Percentiles rank a stretch among this genome's conserved stretches.
phyloP scores from a whole-genome alignment of 2,113 vertebrate genomes.

The Martes martes region DNA sequence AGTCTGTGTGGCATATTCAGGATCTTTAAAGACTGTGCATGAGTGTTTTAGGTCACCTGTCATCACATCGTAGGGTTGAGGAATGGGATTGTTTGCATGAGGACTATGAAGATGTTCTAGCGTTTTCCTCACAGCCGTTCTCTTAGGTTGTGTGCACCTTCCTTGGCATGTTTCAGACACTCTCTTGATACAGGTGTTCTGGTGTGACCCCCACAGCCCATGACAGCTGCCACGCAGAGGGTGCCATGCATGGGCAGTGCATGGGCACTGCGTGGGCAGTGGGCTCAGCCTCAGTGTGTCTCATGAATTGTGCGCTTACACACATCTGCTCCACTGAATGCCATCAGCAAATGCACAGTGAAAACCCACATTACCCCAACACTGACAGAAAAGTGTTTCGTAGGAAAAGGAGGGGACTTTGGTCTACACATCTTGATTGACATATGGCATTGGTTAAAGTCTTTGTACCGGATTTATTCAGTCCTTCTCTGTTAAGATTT shows the following conservation, averaged over 20 bases:
- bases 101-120: neutral
- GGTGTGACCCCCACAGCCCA: neutral
- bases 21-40: neutral
- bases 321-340: neutral
- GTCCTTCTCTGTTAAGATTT: neutral
- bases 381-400: neutral
- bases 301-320: neutral
- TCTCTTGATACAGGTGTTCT: neutral
- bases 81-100: neutral
- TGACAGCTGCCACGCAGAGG: neutral
- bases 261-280: neutral
- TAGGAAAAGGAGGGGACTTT: neutral
- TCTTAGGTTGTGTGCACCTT: rapidly evolving
- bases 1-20: neutral
- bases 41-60: neutral
- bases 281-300: neutral
- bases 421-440: neutral
- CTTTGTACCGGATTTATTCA: neutral
- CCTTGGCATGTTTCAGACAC: neutral
- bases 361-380: neutral
- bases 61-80: neutral
- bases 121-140: too few species aligned
- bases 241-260: neutral
- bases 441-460: neutral
- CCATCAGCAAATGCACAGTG: neutral